phyloP scores from a whole-genome alignment of 2,113 vertebrate species.

The Pteropus alecto region DNA sequence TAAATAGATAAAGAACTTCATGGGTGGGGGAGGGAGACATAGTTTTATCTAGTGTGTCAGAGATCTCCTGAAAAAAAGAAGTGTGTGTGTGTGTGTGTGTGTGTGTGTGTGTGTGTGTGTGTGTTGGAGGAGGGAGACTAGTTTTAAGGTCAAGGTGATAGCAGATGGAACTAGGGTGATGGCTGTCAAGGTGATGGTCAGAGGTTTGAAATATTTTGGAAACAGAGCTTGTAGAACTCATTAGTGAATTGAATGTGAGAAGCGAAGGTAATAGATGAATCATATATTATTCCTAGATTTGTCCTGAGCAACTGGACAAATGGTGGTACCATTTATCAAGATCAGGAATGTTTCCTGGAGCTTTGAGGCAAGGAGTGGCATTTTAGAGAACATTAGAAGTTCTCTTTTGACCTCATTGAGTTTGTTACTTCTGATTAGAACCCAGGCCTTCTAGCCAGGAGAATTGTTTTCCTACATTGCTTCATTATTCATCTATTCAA shows the following conservation, averaged over 20 bases:
- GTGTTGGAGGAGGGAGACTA: neutral
- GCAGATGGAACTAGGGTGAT: neutral
- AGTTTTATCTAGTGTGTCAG: neutral
- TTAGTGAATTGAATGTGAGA: neutral
- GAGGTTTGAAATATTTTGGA: neutral
- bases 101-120: neutral
- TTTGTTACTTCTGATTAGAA: neutral
- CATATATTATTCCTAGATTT: neutral
- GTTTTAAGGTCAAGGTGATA: neutral
- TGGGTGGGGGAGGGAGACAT: neutral
- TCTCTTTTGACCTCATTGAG: neutral
- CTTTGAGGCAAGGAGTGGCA: neutral
- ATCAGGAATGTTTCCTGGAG: neutral
- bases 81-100: neutral
- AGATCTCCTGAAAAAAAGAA: neutral
- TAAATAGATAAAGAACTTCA: neutral
- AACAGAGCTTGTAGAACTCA: neutral
- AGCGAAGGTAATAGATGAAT: neutral
- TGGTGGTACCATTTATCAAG: neutral
- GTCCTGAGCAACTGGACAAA: neutral
- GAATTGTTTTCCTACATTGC: neutral
- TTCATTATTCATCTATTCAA: neutral
- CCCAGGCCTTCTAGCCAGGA: neutral
- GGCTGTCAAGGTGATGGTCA: neutral
- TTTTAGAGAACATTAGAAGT: conserved; percentile 8